Conservation (phyloP, 2,888 invertebrate species). For the Lathronympha strigana region DNA sequence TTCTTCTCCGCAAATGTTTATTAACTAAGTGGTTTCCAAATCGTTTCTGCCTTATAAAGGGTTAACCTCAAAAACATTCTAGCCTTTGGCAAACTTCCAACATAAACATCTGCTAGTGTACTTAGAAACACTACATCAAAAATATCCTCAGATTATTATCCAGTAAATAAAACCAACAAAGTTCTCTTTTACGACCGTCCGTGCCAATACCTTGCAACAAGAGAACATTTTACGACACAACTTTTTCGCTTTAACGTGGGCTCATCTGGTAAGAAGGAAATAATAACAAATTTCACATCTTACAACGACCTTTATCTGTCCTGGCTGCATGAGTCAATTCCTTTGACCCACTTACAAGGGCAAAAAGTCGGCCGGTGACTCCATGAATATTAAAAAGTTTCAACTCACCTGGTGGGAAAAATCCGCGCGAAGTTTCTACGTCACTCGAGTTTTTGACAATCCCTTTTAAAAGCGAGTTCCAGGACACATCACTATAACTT, state of each 20-base stretch:
- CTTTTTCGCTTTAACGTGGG: constrained; percentile 24
- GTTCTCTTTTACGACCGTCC: constrained; percentile 20
- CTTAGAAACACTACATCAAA: background rate
- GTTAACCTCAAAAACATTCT: no score
- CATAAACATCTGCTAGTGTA: background rate
- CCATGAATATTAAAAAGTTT: constrained; percentile 20
- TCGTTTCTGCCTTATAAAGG: no score
- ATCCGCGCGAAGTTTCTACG: constrained; percentile 57
- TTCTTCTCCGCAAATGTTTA: no score
- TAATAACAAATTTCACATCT: constrained; percentile 25
- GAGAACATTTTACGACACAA: constrained; percentile 24
- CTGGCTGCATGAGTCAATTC: constrained; percentile 30
- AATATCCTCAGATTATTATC: constrained; percentile 22
- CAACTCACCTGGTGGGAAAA: constrained; percentile 60
- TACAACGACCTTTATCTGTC: constrained; percentile 25
- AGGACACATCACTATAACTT: constrained; percentile 44
- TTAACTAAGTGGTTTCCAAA: no score
- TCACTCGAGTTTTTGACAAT: constrained; percentile 44
- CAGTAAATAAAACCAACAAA: constrained; percentile 27
- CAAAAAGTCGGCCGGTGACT: constrained; percentile 29
- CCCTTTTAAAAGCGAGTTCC: constrained; percentile 44
- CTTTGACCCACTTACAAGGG: constrained; percentile 28
- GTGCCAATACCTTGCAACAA: constrained; percentile 24
- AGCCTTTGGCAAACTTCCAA: background rate
- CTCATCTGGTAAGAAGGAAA: constrained; percentile 28